These are phyloP conservation scores for Rana temporaria DNA, from an alignment of 2,113 vertebrate species.

Conservation along the genomic window DNA sequence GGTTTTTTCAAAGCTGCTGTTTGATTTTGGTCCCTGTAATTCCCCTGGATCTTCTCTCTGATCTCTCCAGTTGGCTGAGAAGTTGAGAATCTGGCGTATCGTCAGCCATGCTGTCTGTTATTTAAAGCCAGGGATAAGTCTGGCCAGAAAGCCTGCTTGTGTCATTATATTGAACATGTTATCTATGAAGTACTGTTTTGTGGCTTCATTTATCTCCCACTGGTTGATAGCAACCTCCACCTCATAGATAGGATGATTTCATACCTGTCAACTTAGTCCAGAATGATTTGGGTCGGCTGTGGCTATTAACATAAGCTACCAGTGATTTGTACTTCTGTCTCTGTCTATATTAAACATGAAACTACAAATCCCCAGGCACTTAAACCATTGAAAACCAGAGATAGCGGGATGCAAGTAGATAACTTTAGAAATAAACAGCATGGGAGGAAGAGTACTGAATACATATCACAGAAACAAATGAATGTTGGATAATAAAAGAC, in stretches of 20 bases:
- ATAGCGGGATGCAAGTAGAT: conserved; percentile 34
- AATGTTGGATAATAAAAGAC: neutral
- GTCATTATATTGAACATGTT: conserved; percentile 33
- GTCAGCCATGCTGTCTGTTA: conserved; percentile 26
- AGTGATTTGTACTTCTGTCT: conserved; percentile 57
- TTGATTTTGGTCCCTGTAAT: conserved; percentile 27
- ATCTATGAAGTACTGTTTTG: conserved; percentile 49
- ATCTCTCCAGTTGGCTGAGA: conserved; percentile 36
- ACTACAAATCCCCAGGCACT: conserved; percentile 48
- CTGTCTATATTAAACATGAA: conserved; percentile 40
- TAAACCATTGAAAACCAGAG: conserved; percentile 28
- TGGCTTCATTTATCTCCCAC: conserved; percentile 48
- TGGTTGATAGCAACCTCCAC: conserved; percentile 42
- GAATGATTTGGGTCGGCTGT: conserved; percentile 54
- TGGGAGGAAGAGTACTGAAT: conserved; percentile 34
- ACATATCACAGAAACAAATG: conserved; percentile 22
- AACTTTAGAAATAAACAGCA: conserved; percentile 37
- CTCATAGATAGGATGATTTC: conserved; percentile 52
- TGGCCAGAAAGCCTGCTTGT: conserved; percentile 27
- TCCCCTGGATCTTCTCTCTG: conserved; percentile 23
- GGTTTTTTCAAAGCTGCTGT: neutral
- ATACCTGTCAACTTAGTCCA: conserved; percentile 54
- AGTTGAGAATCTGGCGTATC: conserved; percentile 14
- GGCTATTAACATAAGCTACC: conserved; percentile 55
- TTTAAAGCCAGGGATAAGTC: conserved; percentile 40